Conservation (phyloP, 2,888 invertebrate genomes). For the Callosobruchus maculatus region DNA sequence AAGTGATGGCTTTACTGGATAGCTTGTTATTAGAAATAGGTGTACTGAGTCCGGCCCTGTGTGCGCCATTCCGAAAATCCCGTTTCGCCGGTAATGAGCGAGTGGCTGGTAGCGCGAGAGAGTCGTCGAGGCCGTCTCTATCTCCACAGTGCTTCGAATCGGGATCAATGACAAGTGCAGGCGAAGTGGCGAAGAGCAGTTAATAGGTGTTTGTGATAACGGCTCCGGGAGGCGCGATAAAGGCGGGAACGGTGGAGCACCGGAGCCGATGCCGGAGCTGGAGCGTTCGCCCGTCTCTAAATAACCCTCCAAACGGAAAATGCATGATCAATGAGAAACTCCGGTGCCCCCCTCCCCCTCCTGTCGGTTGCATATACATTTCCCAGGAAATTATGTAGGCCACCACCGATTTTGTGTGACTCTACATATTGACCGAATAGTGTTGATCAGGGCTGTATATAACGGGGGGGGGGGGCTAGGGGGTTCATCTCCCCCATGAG, state of each 20-base stretch:
- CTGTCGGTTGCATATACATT: too few species aligned
- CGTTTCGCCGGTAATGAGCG: constrained; percentile 50
- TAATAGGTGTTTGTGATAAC: constrained; percentile 45
- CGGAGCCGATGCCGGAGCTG: neutral
- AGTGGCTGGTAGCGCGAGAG: constrained; percentile 36
- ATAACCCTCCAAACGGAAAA: constrained; percentile 52
- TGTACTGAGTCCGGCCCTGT: neutral
- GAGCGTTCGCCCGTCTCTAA: constrained; percentile 43
- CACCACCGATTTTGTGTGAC: too few species aligned
- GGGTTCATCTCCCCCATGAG: too few species aligned
- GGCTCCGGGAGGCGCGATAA: constrained; percentile 41
- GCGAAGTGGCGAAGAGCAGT: constrained; percentile 36
- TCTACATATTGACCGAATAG: too few species aligned
- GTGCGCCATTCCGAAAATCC: constrained; percentile 15
- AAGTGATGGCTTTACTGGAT: too few species aligned
- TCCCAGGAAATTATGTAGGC: too few species aligned
- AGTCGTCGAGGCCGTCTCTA: neutral
- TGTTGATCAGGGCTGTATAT: too few species aligned
- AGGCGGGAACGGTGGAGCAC: constrained; percentile 19
- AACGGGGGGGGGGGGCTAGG: too few species aligned
- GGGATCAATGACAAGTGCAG: constrained; percentile 51
- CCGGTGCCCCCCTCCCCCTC: constrained; percentile 24
- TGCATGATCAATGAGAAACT: constrained; percentile 49
- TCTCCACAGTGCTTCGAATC: constrained; percentile 41
- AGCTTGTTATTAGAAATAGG: too few species aligned